Evolutionary conservation across 2,888 invertebrate species (phyloP).

Genomic region (Ryuthela nishihirai): DNA sequence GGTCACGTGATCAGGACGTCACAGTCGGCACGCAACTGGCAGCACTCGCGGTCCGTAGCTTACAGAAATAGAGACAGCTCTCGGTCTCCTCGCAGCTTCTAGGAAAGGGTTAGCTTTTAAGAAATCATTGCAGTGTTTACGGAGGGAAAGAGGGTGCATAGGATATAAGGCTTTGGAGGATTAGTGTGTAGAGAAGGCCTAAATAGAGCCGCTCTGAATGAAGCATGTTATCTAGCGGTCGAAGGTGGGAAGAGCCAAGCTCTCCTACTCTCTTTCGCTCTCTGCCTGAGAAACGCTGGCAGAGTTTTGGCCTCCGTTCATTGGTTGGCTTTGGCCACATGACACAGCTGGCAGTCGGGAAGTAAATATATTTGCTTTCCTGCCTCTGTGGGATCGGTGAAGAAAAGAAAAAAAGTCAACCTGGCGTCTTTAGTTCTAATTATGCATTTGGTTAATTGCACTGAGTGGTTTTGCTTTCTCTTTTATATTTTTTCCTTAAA

Average conservation of each 20-base stretch:
- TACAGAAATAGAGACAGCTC: conserved; percentile 1
- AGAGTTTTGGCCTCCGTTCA: conserved; percentile 14
- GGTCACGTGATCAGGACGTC: conserved; percentile 6
- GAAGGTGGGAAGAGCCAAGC: conserved; percentile 13
- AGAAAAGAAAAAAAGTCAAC: too few species aligned
- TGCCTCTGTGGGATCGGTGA: too few species aligned
- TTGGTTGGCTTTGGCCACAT: conserved; percentile 21
- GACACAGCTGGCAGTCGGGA: conserved; percentile 18
- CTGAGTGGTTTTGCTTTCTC: too few species aligned
- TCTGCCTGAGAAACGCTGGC: conserved; percentile 32
- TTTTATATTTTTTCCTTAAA: too few species aligned
- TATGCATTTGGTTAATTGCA: too few species aligned
- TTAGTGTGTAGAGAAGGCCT: too few species aligned
- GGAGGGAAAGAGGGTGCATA: too few species aligned
- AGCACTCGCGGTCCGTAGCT: background rate
- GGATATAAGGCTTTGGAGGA: too few species aligned
- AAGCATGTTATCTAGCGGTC: too few species aligned
- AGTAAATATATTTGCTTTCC: conserved; percentile 23
- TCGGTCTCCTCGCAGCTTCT: conserved; percentile 13
- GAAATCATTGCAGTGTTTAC: conserved; percentile 28
- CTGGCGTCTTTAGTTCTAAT: too few species aligned
- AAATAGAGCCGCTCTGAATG: too few species aligned
- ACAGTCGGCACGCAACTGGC: background rate
- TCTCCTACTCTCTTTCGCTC: conserved; percentile 27
- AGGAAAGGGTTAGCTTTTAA: conserved; percentile 18